Base-by-base conservation (phyloP, 2,113 vertebrate species). In the Pangasianodon gigas region DNA sequence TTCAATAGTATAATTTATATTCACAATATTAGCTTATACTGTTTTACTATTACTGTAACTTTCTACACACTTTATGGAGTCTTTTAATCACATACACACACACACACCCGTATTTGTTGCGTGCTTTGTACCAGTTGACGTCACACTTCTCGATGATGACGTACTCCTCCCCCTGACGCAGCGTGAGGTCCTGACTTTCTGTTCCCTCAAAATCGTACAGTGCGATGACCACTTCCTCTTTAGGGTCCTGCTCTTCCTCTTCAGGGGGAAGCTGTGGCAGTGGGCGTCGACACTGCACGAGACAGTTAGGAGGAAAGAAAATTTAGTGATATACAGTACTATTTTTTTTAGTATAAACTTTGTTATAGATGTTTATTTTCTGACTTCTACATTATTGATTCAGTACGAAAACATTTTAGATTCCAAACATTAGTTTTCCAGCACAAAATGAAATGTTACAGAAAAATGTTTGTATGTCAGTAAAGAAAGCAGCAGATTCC, bases 51-150 rank as follows among this genome's bases (percentile, higher is more conserved):
- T 54, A 71, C 41, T 6, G 37, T 74, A 9, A 44, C 19, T 24
- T 3, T 44, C 41, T 77, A 14, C 10, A 41, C 74, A 77, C 8
- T 21, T 4, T 69, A 69, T 41, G 14, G 32, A 37, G 5, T 6
- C 4, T 4, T 37, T 29, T 79, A 79, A 14, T 11, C 37, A 16
- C 69, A 81, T 54, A 48, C 86, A 24, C n/a, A 69, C 37, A 44
- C 60, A 24, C 96, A 95, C 92, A 99, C 98, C 97, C 96, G 0
- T 97, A 94, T 93, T 95, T 96, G 95, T 99, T 96, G 92, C 96
- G 97, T 0, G 97, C 98, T 92, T 93, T 97, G 97, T 97, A 98
- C 98, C 98, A 99, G 91, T 99, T 97, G 89, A 96, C 71, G 44
- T 98, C 97, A 0, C 97, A 96, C 92, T 97, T 98, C 82, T 97